Base-by-base conservation (phyloP, 2,888 invertebrate species). In the Dysmachus trigonus region DNA sequence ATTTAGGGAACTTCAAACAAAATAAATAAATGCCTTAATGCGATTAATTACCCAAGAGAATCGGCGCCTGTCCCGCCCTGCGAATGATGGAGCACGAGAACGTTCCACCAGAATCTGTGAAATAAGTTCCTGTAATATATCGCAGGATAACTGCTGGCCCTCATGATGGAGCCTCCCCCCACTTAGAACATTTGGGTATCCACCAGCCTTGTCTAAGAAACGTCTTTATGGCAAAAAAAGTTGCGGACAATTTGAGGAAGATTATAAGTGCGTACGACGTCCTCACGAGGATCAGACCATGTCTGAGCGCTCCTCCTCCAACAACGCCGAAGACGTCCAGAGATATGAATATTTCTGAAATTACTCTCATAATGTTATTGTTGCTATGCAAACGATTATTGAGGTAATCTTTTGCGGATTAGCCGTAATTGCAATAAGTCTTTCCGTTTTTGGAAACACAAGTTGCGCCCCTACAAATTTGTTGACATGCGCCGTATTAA, bases 231-330 rank as follows among this genome's bases (percentile, higher is more conserved):
- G 13, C 47, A 47, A 47, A 77, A 31, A 77, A 77, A 47, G 77
- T 47, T 77, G 30, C 30, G 30, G 41, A 77, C 47, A 77, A 77
- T 77, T 77, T 47, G 47, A 38, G 77, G 47, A 47, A 77, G 77
- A 77, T 47, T 77, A 35, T 77, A 47, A 77, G 77, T 77, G 47
- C 41, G 47, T 13, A 22, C 77, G 22, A 22, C 15, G 30, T 47
- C 77, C 47, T 47, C 30, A 76, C 22, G 41, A 38, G 76, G 76
- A 41, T 41, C 22, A 77, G 62, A 27, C 62, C 62, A 62, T 62
- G 27, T 62, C 62, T 62, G 27, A 62, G 27, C 13, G 13, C 62
- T 7, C 1, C 18, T 22, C 15, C n/a, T 10, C 62, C 62, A 62
- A 18, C 47, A 27, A 22, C 10, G 27, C 13, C 10, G 62, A 62